Conservation (phyloP, 1,140 invertebrate species). For the Drosophila arawakana region DNA sequence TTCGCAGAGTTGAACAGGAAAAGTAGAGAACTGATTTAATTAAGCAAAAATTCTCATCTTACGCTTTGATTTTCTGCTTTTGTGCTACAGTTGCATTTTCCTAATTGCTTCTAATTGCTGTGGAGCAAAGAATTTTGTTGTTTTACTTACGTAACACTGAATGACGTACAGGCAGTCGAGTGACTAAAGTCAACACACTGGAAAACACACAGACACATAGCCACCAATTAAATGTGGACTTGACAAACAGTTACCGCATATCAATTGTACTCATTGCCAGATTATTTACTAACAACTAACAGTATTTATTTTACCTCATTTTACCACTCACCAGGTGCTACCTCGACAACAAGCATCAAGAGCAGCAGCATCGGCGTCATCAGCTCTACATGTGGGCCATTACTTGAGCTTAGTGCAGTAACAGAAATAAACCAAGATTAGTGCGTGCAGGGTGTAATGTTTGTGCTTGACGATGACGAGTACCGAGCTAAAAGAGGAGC, state of each 20-base stretch:
- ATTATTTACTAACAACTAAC: constrained; percentile 33
- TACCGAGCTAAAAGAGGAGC: background rate
- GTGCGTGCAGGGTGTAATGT: constrained; percentile 11
- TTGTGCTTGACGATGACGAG: constrained; percentile 21
- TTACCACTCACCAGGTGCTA: constrained; percentile 16
- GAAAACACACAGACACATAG: constrained; percentile 4
- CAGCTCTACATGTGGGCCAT: constrained; percentile 30
- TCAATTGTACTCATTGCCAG: constrained; percentile 31
- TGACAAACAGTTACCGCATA: constrained; percentile 22
- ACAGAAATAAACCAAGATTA: constrained; percentile 56
- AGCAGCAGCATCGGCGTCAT: constrained; percentile 9
- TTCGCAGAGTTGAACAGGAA: too few species aligned
- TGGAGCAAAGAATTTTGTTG: background rate
- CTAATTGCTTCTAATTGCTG: background rate
- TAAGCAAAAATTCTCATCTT: constrained; percentile 1
- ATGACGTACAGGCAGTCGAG: background rate
- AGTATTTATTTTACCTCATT: background rate
- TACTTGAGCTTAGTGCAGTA: constrained; percentile 50
- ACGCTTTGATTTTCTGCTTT: constrained; percentile 1
- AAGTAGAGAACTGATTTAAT: constrained; percentile 5
- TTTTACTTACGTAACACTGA: background rate
- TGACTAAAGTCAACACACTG: background rate
- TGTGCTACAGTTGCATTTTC: background rate
- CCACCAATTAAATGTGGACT: constrained; percentile 6
- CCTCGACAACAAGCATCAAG: constrained; percentile 13